Evolutionary conservation across 92 coral and sea anemone species (phyloP).

Genomic region (Muricea muricata): DNA sequence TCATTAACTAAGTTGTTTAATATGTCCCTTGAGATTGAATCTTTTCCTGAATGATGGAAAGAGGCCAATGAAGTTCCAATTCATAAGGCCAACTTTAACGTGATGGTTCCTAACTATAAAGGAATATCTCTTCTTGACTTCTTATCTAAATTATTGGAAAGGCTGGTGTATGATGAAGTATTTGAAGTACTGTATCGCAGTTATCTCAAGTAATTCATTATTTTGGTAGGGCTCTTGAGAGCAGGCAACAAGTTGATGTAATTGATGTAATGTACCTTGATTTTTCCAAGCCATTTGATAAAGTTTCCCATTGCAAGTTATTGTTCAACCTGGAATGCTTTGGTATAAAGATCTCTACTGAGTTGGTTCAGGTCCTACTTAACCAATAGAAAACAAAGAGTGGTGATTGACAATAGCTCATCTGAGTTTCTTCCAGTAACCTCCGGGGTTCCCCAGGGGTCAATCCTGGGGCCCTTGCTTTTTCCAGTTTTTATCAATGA

Average conservation of each 20-base stretch:
- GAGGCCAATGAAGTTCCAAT: too few relatives aligned
- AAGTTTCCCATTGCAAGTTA: not conserved
- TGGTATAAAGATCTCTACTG: not conserved
- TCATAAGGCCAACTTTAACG: too few relatives aligned
- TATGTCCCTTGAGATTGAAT: too few relatives aligned
- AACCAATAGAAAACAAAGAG: not conserved
- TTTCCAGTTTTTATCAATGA: constrained; percentile 4
- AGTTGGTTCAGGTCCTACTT: not conserved
- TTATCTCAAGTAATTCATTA: too few relatives aligned
- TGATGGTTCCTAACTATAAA: too few relatives aligned
- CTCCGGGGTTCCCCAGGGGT: not conserved
- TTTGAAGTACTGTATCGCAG: too few relatives aligned
- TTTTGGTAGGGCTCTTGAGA: constrained; percentile 12
- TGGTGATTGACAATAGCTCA: not conserved
- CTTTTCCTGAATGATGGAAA: too few relatives aligned
- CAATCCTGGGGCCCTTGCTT: not conserved
- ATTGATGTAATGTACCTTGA: constrained; percentile 22
- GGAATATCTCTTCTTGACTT: too few relatives aligned
- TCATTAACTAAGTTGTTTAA: too few relatives aligned
- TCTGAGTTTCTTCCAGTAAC: not conserved
- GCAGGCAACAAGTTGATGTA: constrained; percentile 28
- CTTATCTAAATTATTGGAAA: too few relatives aligned
- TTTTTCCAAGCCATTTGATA: constrained; percentile 19
- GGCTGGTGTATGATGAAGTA: too few relatives aligned
- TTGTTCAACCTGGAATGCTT: not conserved